These are phyloP conservation scores for Lanistes nyassanus DNA, from an alignment of 1,140 invertebrate genomes.

Conservation along the genomic window DNA sequence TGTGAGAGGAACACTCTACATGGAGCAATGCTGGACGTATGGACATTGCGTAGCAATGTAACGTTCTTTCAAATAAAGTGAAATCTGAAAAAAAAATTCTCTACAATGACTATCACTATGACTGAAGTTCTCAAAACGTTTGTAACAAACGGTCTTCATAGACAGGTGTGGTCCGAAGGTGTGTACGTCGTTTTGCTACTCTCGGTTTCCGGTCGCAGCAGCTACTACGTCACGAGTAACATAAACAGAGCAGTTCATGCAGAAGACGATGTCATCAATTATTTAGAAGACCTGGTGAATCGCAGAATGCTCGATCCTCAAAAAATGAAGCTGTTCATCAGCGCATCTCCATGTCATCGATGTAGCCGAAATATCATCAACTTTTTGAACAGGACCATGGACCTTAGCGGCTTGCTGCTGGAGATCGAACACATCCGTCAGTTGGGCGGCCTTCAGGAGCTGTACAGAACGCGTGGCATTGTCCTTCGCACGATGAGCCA, in stretches of 20 bases:
- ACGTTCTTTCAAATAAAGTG: too few species aligned
- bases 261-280: background rate
- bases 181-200: background rate
- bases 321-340: background rate
- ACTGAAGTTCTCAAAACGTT: background rate
- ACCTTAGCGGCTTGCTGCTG: background rate
- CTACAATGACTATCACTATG: background rate
- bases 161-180: background rate
- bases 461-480: background rate
- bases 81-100: too few species aligned
- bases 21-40: too few species aligned
- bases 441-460: background rate
- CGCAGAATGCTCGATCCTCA: background rate
- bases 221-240: background rate
- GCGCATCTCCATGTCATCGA: background rate
- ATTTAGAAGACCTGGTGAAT: background rate
- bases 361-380: background rate
- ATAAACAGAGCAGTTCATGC: background rate
- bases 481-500: background rate
- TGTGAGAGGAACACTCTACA: too few species aligned
- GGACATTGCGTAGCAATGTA: too few species aligned
- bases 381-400: background rate
- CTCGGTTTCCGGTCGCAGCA: background rate
- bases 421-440: background rate
- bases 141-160: background rate